Evolutionary conservation across 2,888 invertebrate genomes (phyloP).

Genomic region (Dasysyrphus albostriatus): DNA sequence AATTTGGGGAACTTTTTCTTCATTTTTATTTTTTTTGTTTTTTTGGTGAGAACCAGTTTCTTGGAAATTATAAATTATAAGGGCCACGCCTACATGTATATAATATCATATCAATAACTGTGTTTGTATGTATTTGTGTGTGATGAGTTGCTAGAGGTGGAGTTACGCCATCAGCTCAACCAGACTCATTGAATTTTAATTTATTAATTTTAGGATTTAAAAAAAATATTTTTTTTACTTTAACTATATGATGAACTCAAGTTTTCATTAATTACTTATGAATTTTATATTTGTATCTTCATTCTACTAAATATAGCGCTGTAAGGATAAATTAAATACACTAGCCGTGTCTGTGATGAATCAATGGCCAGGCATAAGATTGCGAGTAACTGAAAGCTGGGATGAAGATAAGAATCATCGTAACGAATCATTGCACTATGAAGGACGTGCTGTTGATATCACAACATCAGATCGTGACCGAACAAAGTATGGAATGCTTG

Average conservation of each 20-base stretch:
- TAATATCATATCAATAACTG: constrained; percentile 15
- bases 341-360: constrained; percentile 98
- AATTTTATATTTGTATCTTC: constrained; percentile 26
- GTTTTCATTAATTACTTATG: constrained; percentile 44
- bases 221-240: not conserved
- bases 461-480: constrained; percentile 97
- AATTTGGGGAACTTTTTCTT: constrained; percentile 50
- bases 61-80: constrained; percentile 73
- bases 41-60: constrained; percentile 66
- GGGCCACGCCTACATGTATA: constrained; percentile 72
- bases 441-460: constrained; percentile 98
- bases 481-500: constrained; percentile 97
- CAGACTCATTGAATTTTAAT: constrained; percentile 49
- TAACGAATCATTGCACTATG: constrained; percentile 95
- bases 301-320: constrained; percentile 90
- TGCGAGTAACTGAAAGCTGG: constrained; percentile 98
- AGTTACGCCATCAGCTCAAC: constrained; percentile 40
- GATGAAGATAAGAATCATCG: constrained; percentile 91
- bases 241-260: not conserved
- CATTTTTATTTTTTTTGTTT: constrained; percentile 28
- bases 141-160: constrained; percentile 58
- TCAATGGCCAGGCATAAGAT: constrained; percentile 97
- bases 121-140: constrained; percentile 33
- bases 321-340: constrained; percentile 97
- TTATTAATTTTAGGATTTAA: constrained; percentile 33